Evolutionary conservation across 2,113 vertebrate genomes (phyloP).

Genomic region (Cyanoramphus novaezelandiae): DNA sequence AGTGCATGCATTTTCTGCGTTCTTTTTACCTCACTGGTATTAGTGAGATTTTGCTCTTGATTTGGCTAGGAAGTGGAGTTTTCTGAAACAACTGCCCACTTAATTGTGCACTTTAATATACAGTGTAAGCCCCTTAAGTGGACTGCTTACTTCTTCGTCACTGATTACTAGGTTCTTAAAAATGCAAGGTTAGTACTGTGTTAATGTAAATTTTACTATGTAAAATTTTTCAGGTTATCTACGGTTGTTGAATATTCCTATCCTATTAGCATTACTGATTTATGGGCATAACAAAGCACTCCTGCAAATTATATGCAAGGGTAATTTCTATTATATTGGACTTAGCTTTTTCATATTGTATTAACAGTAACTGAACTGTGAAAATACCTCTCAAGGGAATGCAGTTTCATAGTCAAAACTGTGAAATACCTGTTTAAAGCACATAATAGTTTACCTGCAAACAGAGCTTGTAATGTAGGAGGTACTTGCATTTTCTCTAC

Average conservation of each 20-base stretch:
- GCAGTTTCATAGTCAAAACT: neutral
- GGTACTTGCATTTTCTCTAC: neutral
- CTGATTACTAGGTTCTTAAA: neutral
- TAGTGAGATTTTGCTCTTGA: neutral
- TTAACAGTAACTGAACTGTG: neutral
- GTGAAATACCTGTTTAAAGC: neutral
- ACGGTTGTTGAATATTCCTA: neutral
- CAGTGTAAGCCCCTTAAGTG: neutral
- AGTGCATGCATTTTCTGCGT: neutral
- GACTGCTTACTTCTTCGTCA: neutral
- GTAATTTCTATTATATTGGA: neutral
- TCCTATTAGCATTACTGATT: neutral
- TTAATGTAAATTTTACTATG: neutral
- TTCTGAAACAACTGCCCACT: neutral
- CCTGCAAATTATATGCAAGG: neutral
- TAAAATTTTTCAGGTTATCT: neutral
- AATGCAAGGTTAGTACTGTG: neutral
- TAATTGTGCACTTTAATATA: neutral
- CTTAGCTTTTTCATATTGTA: neutral
- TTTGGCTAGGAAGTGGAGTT: neutral
- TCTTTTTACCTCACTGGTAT: neutral
- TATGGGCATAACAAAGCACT: neutral
- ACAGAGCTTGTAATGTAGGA: neutral
- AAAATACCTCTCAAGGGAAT: neutral
- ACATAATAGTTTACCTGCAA: neutral